Evolutionary conservation across 2,888 invertebrate species (phyloP).

Genomic region (Panopea generosa): DNA sequence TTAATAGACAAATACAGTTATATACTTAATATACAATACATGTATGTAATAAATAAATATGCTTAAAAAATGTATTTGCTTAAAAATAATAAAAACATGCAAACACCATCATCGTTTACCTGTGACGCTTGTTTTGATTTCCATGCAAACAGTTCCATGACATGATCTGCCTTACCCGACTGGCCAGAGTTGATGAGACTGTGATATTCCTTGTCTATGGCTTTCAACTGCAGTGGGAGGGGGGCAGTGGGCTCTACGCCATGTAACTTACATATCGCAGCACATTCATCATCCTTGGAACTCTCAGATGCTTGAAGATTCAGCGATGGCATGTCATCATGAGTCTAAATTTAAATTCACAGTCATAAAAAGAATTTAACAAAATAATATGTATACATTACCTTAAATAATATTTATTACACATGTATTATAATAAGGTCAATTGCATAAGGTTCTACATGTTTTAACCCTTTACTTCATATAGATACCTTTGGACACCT

Average conservation of each 20-base stretch:
- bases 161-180: constrained; percentile 83
- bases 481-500: no score
- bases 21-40: no score
- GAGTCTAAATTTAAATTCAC: constrained; percentile 59
- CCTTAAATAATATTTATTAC: neutral
- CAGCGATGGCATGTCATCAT: constrained; percentile 72
- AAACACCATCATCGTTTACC: constrained; percentile 74
- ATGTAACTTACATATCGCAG: constrained; percentile 83
- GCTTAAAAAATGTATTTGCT: no score
- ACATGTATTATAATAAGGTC: neutral
- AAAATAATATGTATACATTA: neutral
- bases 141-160: constrained; percentile 82
- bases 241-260: constrained; percentile 80
- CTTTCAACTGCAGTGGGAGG: constrained; percentile 83
- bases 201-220: constrained; percentile 84
- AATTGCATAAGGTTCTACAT: neutral
- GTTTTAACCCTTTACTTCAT: no score
- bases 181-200: constrained; percentile 79
- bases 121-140: constrained; percentile 84
- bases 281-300: constrained; percentile 83
- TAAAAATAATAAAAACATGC: no score
- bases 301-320: constrained; percentile 83
- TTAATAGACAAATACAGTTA: no score
- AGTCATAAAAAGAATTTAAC: neutral
- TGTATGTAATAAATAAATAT: no score